Evolutionary conservation across 2,113 vertebrate genomes (phyloP), one percentile per base, ranked within the genome.

Genomic region (Stegostoma tigrinum): DNA sequence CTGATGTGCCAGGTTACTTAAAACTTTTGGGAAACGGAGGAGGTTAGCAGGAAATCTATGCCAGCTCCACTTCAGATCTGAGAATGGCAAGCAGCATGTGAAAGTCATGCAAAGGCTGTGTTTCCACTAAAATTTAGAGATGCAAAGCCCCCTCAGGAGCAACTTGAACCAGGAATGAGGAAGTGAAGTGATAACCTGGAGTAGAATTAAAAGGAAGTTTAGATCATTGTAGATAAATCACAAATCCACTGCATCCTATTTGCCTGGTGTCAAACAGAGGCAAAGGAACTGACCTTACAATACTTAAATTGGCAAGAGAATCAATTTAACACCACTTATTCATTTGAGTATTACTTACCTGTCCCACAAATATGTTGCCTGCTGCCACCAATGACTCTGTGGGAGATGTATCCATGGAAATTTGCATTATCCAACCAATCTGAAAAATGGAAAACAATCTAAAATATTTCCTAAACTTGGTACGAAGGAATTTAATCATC

Each of bases 341-440:
- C 87, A 64, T n/a, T 67, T 94, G 66, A 94, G 38, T 61, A 48
- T 48, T 61, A 72, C 97, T 97, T 97, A 99, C 98, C 96, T 98
- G 98, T 96, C 98, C 98, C 67, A 99, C 96, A 96, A 99, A 99
- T 97, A 99, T 98, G 96, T 98, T 98, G 96, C 98, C 98, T 0
- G 98, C 98, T 97, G 98, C 98, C 96, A 98, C 98, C 83, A 98
- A 96, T 94, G 98, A 99, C 96, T 99, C 98, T 83, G 98, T 95
- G 70, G 98, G 98, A 97, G 98, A 98, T 55, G 98, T 98, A 96
- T 97, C 98, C 98, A 98, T 98, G 96, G 97, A 97, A 96, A 98
- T 96, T 0, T 98, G 97, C 98, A 99, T 98, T 89, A 98, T 0
- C 97, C 98, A 98, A 70, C 98, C 98, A 96, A 99, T 97, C 98